Evolutionary conservation across 2,113 vertebrate genomes (phyloP).

Genomic region (Shinisaurus crocodilurus): DNA sequence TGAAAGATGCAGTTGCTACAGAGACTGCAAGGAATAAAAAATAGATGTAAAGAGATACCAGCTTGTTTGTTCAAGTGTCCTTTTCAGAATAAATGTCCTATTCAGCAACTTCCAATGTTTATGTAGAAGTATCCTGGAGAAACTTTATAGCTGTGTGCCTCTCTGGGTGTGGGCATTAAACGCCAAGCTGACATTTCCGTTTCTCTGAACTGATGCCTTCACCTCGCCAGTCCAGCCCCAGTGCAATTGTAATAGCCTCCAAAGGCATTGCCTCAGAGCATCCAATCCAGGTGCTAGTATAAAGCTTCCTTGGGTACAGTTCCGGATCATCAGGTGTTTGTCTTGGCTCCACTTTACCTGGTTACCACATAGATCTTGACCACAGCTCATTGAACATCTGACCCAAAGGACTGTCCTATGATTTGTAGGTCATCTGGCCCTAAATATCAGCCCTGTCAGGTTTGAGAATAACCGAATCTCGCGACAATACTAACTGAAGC

Average conservation of each 20-base stretch:
- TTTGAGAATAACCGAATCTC: background rate
- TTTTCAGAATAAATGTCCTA: conserved; percentile 13
- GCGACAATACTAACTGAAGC: background rate
- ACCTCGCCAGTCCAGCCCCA: background rate
- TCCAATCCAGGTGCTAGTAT: background rate
- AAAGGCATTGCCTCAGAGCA: background rate
- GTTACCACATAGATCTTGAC: background rate
- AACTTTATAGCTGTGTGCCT: background rate
- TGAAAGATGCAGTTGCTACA: conserved; percentile 25
- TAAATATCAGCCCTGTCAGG: background rate
- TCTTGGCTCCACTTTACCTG: too few species aligned
- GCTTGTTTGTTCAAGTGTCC: conserved; percentile 11
- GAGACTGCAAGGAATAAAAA: conserved; percentile 13
- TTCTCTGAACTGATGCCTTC: background rate
- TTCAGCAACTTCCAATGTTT: conserved; percentile 4
- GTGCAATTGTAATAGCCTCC: background rate
- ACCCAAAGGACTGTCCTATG: background rate
- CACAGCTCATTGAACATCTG: background rate
- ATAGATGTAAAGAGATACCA: conserved; percentile 19
- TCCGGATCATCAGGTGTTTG: background rate
- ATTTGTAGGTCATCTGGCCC: background rate
- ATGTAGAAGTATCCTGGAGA: conserved; percentile 5
- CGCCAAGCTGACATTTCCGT: background rate
- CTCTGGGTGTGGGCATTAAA: background rate
- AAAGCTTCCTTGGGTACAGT: background rate